Evolutionary conservation across 2,113 vertebrate genomes (phyloP).

Genomic region (Azemiops feae): DNA sequence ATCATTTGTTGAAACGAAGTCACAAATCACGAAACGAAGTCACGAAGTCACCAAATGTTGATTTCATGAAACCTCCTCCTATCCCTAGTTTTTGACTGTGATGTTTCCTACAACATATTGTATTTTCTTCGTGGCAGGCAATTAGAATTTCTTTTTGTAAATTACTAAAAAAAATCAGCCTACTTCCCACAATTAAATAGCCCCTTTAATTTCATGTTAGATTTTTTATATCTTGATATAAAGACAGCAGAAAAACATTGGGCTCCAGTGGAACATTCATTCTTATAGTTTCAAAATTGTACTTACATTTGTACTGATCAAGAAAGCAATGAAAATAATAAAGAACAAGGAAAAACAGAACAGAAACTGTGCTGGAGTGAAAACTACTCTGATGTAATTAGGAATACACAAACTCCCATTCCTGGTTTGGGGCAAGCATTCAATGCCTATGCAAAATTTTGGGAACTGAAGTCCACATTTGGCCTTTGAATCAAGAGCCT

Average conservation of each 20-base stretch:
- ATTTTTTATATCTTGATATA: not conserved
- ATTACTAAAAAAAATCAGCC: not conserved
- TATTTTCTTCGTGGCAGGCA: not conserved
- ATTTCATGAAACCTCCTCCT: no score
- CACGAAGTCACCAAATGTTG: not conserved
- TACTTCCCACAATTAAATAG: not conserved
- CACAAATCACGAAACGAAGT: not conserved
- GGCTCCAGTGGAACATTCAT: not conserved
- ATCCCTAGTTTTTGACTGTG: not conserved
- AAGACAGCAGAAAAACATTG: not conserved
- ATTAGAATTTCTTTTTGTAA: not conserved
- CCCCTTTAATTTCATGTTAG: not conserved
- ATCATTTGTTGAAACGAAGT: not conserved
- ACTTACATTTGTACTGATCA: not conserved
- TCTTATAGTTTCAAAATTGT: not conserved
- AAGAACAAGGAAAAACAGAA: not conserved
- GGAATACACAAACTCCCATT: not conserved
- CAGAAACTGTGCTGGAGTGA: not conserved
- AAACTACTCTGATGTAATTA: not conserved
- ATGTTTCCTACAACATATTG: not conserved
- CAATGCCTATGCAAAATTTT: not conserved
- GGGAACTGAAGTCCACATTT: not conserved
- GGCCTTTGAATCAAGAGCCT: not conserved
- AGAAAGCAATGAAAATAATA: not conserved
- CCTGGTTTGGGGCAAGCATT: not conserved